Base-by-base conservation (phyloP, 2,113 vertebrate genomes). In the Pycnonotus jocosus region DNA sequence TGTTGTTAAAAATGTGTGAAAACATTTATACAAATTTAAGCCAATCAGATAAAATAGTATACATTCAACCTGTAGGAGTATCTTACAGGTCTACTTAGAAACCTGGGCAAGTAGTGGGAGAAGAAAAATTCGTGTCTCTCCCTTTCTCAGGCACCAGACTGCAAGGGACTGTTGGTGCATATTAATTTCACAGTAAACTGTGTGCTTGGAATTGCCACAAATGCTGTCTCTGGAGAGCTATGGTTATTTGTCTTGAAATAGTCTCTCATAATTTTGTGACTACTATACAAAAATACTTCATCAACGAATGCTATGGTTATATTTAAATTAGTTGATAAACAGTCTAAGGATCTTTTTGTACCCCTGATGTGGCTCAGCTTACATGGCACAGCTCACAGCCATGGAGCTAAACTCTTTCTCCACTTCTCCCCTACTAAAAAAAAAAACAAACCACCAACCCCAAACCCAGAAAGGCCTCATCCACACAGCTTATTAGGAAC, bases 171-270 rank as follows among this genome's bases (percentile, higher is more conserved):
- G 71, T 92, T 93, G 86, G 51, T 83, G 95, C 86, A 96, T 94
- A 93, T 95, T 94, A 95, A 97, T 97, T 90, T 90, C 79, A 94
- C 0, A 1, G 91, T 94, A 86, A 96, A 95, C 76, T 77, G 38
- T 91, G 73, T 81, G 73, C 76, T 93, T 94, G 88, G 86, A 95
- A 94, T 92, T 90, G 76, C 86, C 92, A 92, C 95, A 90, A 95
- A 88, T 86, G 64, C 82, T 78, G 79, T 90, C 88, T 73, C 92
- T 93, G 47, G 82, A 90, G 82, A 92, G 79, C 51, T 73, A 83
- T 30, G 42, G 60, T 73, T 90, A 90, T 90, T 96, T 92, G 71
- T 83, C 88, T 88, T 70, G 68, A 93, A 94, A 90, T 25, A 88
- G 54, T 60, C 76, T 83, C 79, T 88, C 18, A 31, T 80, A 16